These are phyloP conservation scores for Malurus splendens DNA, from an alignment of 2,797 vertebrate species.

Conservation along the genomic window DNA sequence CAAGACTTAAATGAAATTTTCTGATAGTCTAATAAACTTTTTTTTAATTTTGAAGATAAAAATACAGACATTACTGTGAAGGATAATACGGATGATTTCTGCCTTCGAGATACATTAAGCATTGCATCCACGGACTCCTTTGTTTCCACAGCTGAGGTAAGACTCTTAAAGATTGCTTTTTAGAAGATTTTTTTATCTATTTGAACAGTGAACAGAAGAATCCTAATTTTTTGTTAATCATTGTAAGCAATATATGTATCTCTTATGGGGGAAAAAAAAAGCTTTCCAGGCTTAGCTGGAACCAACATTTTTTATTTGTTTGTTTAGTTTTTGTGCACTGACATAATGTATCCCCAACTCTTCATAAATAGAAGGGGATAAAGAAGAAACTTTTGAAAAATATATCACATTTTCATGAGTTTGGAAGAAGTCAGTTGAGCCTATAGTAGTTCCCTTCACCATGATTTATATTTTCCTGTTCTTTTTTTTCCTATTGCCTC, in stretches of 20 bases:
- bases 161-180: not conserved
- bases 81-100: conserved; percentile 80
- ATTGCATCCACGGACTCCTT: conserved; percentile 90
- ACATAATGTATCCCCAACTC: not conserved
- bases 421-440: not conserved
- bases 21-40: not conserved
- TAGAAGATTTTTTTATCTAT: not conserved
- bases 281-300: not conserved
- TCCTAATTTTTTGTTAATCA: not conserved
- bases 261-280: not conserved
- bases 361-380: not conserved
- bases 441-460: not conserved
- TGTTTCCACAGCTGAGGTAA: conserved; percentile 91
- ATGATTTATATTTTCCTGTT: not conserved
- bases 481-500: not conserved
- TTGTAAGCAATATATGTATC: not conserved
- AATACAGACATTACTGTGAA: conserved; percentile 74
- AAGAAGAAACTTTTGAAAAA: not conserved
- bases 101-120: conserved; percentile 84
- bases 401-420: not conserved
- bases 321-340: not conserved
- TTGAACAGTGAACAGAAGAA: not conserved
- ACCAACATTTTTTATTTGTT: not conserved
- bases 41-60: conserved; percentile 72
- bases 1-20: not conserved